Base-by-base conservation (phyloP, 2,113 vertebrate genomes). In the Sialia sialis region DNA sequence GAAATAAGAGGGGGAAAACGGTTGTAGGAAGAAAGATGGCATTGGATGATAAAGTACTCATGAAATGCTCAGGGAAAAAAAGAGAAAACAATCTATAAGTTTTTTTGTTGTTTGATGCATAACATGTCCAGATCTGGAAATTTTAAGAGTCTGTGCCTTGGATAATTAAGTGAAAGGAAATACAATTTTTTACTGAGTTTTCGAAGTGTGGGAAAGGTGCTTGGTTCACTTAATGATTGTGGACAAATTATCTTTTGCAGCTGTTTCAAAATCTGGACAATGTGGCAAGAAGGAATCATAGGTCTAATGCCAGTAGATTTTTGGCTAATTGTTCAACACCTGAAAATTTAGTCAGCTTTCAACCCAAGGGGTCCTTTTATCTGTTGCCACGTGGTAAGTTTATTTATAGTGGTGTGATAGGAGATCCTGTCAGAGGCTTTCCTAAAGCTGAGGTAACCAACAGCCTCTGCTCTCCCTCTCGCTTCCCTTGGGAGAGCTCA, bases 221-320 rank as follows among this genome's bases (percentile, higher is more conserved):
- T 30, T n/a, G 18, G 12, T 13, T 64, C 32, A 23, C 12, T 39
- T 29, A 20, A 39, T 3, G 4, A 9, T 0, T 62, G 25, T 12
- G 30, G 22, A 15, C 32, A 44, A 0, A 0, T 23, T 58, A 21
- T 32, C 18, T 58, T 74, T n/a, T 34, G 20, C 49, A 20, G 21
- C n/a, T 58, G 1, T 27, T 84, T 7, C 39, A 69, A 26, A 4
- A 29, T 16, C 48, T 66, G 32, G 19, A 23, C 58, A 16, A 16
- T 3, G 15, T 54, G 4, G 6, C 0, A 0, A 46, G 36, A 64
- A 59, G 10, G 30, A 78, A 17, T 4, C 20, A 18, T 1, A 2
- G 16, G 5, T 49, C 25, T 23, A 34, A 75, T 18, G 26, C 27
- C 44, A 10, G 16, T 4, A 46, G 32, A 20, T 69, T 84, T 55